These are phyloP conservation scores for Crotalus viridis DNA, from an alignment of 2,113 vertebrate species.

Conservation along the genomic window DNA sequence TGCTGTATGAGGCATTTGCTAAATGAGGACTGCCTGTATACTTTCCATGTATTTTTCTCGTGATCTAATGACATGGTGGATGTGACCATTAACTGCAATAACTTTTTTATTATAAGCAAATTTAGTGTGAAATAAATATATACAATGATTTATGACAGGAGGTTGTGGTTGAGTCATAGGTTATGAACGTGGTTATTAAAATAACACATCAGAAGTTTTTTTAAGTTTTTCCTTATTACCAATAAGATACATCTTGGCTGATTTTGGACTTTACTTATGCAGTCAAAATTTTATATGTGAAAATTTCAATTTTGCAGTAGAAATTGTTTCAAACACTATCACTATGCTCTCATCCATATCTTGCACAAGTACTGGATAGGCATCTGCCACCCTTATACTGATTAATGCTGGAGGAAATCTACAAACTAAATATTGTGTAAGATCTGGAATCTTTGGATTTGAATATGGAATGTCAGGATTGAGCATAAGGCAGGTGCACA, in stretches of 20 bases:
- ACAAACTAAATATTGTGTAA: not conserved
- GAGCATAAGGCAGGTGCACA: not conserved
- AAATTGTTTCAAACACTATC: not conserved
- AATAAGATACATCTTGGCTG: not conserved
- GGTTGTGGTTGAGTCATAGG: not conserved
- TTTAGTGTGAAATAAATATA: not conserved
- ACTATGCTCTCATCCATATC: not conserved
- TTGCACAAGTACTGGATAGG: not conserved
- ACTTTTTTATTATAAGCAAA: not conserved
- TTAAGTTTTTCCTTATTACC: not conserved
- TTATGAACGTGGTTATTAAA: not conserved
- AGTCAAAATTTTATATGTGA: not conserved
- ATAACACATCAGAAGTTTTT: not conserved
- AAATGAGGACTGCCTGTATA: not conserved
- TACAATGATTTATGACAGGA: not conserved
- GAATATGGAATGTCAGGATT: not conserved
- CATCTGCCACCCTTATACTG: not conserved
- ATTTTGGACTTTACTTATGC: not conserved
- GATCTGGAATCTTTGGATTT: not conserved
- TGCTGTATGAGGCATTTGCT: not conserved
- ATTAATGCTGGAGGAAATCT: not conserved
- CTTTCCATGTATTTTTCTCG: not conserved
- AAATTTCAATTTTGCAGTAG: not conserved
- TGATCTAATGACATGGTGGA: not conserved
- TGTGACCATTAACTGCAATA: not conserved